Conservation (phyloP, 1,140 invertebrate species). For the Ostrea edulis region DNA sequence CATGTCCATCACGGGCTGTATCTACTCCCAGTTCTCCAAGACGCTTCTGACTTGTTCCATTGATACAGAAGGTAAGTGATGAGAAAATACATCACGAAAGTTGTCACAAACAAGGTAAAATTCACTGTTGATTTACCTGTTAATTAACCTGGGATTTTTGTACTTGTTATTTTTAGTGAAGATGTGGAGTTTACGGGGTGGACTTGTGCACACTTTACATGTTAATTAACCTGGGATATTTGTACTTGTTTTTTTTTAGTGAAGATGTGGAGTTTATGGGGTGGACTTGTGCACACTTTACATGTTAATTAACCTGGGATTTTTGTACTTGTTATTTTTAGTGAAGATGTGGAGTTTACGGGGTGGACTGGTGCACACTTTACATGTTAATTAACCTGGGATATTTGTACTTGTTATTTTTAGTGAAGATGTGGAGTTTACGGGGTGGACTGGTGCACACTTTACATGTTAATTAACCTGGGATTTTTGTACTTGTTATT, state of each 20-base stretch:
- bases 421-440: background rate
- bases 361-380: background rate
- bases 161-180: too few relatives aligned
- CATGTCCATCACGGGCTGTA: constrained; percentile 77
- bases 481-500: background rate
- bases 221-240: background rate
- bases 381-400: too few relatives aligned
- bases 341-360: background rate
- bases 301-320: too few relatives aligned
- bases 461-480: too few relatives aligned
- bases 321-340: too few relatives aligned
- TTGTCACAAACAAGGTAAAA: too few relatives aligned
- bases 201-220: background rate
- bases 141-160: too few relatives aligned
- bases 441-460: background rate
- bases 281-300: background rate
- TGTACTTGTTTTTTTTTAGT: background rate
- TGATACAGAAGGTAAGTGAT: constrained; percentile 73
- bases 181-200: background rate
- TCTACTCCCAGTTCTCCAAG: constrained; percentile 71
- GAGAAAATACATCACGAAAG: background rate
- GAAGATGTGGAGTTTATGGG: background rate
- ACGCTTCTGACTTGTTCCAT: constrained; percentile 75
- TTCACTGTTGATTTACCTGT: too few relatives aligned
- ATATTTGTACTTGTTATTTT: too few relatives aligned